Evolutionary conservation across 2,888 invertebrate species (phyloP), one percentile per base, ranked within the genome.

Genomic region (Drosophila austrosaltans): DNA sequence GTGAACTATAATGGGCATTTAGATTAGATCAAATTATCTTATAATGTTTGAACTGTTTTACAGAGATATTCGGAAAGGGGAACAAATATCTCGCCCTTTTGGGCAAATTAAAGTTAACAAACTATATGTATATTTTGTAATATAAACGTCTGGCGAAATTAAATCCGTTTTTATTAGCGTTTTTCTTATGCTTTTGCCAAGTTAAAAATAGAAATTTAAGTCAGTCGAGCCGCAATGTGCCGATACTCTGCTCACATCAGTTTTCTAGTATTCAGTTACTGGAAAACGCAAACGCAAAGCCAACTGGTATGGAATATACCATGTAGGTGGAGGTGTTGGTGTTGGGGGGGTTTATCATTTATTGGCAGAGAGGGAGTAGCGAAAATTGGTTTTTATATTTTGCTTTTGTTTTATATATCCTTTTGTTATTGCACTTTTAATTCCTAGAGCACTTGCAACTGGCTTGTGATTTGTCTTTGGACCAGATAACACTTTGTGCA

Each of bases 131-230:
- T n/a, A 12, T 69, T 68, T 32, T 61, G 53, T 68, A 59, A 48
- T 32, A 59, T 75, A 68, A 39, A 79, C 75, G 75, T 61, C 63
- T 72, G 73, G 53, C 65, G 62, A 64, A 79, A 72, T 66, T 65
- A 77, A 69, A 48, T 69, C 68, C 72, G 70, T 77, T 5, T 36
- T 8, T 36, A 77, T 78, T 75, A 67, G 71, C 56, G 69, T 62
- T 69, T 75, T 75, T 53, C 53, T 56, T 60, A 71, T 75, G 32
- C 67, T 72, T 72, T 73, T 74, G 68, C 76, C 61, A 70, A 61
- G 81, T 81, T 89, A 89, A 81, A 89, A 90, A 90, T 90, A 88
- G 82, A 75, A 75, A 78, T 90, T 90, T 84, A 78, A 84, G 79
- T 80, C 82, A 86, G 76, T 76, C 78, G 75, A 72, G 69, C 69